Percentiles rank a stretch among this genome's conserved stretches.
Evolutionary conservation across 2,888 invertebrate genomes (phyloP).

Genomic region (Hirtodrosophila trivittata): DNA sequence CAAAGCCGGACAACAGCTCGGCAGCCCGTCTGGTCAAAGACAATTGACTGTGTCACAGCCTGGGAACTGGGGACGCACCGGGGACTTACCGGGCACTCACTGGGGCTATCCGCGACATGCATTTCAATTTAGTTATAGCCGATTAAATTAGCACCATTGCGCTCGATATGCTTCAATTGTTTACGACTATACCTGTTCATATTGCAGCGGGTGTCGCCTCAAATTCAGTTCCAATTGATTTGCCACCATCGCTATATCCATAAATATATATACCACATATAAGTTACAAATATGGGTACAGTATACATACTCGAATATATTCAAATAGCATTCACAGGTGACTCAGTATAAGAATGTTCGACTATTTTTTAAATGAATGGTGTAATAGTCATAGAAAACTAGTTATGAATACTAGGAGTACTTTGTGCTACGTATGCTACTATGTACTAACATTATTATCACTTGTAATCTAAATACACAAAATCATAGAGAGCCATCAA

Average conservation of each 20-base stretch:
- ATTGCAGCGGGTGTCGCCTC: slow-evolving; percentile 17
- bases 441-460: no score
- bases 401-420: no score
- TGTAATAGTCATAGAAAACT: no score
- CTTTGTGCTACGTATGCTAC: no score
- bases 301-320: no score
- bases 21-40: slow-evolving; percentile 31
- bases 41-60: slow-evolving; percentile 30
- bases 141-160: slow-evolving; percentile 53
- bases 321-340: no score
- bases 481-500: no score
- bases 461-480: no score
- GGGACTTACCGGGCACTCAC: background rate
- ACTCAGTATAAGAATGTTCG: no score
- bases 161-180: slow-evolving; percentile 61
- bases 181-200: slow-evolving; percentile 19
- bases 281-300: no score
- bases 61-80: slow-evolving; percentile 1
- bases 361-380: no score
- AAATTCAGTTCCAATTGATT: slow-evolving; percentile 64
- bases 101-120: slow-evolving; percentile 13
- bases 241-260: slow-evolving; percentile 29
- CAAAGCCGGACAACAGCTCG: slow-evolving; percentile 27
- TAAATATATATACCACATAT: slow-evolving; percentile 27
- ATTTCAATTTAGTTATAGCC: slow-evolving; percentile 42